Percentiles rank a stretch among this genome's conserved stretches.
Evolutionary conservation across 2,113 vertebrate species (phyloP).

Genomic region (Gobius niger): DNA sequence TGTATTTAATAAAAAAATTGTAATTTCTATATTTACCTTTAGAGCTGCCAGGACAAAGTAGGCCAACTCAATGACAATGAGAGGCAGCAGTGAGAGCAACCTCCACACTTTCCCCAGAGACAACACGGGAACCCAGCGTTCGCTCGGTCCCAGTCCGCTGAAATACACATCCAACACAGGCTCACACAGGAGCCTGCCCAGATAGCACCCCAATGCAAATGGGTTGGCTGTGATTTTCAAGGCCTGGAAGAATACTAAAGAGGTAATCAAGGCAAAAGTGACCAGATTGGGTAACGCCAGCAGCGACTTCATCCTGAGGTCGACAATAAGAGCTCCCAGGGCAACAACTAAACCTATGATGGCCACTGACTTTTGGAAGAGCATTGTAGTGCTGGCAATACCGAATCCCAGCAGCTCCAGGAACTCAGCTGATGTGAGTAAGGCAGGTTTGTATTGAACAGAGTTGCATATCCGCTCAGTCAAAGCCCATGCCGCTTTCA

Average conservation of each 20-base stretch:
- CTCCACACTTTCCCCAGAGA: slow-evolving; percentile 86
- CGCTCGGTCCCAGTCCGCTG: slow-evolving; percentile 87
- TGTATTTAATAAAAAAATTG: background rate
- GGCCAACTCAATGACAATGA: slow-evolving; percentile 81
- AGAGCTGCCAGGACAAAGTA: slow-evolving; percentile 91
- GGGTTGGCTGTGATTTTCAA: slow-evolving; percentile 85
- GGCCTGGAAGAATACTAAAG: slow-evolving; percentile 88
- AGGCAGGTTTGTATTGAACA: slow-evolving; percentile 79
- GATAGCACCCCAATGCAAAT: slow-evolving; percentile 89
- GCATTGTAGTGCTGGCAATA: slow-evolving; percentile 91
- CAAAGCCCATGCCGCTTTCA: slow-evolving; percentile 84
- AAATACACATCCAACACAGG: slow-evolving; percentile 95
- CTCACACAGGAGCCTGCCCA: slow-evolving; percentile 90
- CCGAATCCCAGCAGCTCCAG: slow-evolving; percentile 92
- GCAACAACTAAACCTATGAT: slow-evolving; percentile 86
- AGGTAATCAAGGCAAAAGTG: slow-evolving; percentile 83
- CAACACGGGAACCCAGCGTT: slow-evolving; percentile 93
- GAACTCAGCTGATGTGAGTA: slow-evolving; percentile 87
- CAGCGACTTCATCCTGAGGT: slow-evolving; percentile 95
- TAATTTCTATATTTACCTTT: slow-evolving; percentile 71
- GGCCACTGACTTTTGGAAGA: slow-evolving; percentile 84
- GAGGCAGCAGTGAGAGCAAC: slow-evolving; percentile 85
- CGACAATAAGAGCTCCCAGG: slow-evolving; percentile 87
- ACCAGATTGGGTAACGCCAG: slow-evolving; percentile 88
- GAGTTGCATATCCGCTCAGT: slow-evolving; percentile 88